These are phyloP conservation scores for Myotis vivesi DNA, from an alignment of 2,797 vertebrate genomes.

Conservation along the genomic window DNA sequence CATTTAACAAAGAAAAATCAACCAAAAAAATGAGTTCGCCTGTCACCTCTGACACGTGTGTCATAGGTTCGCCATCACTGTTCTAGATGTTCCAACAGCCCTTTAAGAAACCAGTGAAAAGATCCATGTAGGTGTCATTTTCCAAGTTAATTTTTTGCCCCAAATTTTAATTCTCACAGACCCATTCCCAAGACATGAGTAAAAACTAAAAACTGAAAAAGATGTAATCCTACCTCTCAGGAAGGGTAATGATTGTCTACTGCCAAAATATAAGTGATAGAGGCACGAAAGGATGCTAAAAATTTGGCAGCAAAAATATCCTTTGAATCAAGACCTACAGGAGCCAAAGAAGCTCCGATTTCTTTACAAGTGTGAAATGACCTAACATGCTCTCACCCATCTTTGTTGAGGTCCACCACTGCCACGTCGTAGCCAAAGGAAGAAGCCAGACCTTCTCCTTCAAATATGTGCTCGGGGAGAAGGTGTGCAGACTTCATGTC, in stretches of 20 bases:
- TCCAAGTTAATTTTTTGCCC: not conserved
- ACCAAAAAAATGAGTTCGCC: too few species aligned
- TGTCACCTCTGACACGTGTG: too few species aligned
- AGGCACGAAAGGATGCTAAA: not conserved
- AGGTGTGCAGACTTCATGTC: conserved; percentile 82
- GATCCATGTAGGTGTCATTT: not conserved
- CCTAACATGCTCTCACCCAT: conserved; percentile 86
- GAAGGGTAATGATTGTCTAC: not conserved
- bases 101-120: not conserved
- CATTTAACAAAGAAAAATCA: too few species aligned
- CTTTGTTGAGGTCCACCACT: conserved; percentile 94
- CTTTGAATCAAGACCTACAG: not conserved
- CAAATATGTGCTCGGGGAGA: conserved; percentile 87
- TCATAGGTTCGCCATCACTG: too few species aligned
- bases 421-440: conserved; percentile 97
- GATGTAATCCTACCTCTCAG: not conserved
- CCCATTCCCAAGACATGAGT: not conserved
- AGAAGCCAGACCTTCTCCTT: conserved; percentile 94
- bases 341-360: not conserved
- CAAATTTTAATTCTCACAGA: not conserved
- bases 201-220: not conserved
- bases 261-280: not conserved
- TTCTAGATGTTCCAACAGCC: not conserved
- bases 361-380: not conserved
- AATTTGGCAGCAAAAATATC: not conserved